A percentile compares a stretch with the other conserved stretches of the same genome.
Evolutionary conservation across 2,888 invertebrate genomes (phyloP).

Genomic region (Boloria selene): DNA sequence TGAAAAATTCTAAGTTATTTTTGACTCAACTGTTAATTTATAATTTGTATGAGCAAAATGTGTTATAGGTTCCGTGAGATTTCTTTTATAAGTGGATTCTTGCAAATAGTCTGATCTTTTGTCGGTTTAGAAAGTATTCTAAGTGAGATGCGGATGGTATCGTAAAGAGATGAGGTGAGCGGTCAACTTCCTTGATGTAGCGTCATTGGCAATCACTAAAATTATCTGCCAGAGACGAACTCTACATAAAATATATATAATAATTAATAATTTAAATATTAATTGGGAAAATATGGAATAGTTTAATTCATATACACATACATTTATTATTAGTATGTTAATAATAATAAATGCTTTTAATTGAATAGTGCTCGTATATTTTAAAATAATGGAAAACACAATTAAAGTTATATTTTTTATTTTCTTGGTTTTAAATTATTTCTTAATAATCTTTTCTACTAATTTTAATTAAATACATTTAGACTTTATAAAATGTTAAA

Average conservation of each 20-base stretch:
- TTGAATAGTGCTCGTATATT: too few relatives aligned
- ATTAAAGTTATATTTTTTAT: too few relatives aligned
- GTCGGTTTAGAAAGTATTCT: slow-evolving; percentile 48
- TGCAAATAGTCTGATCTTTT: slow-evolving; percentile 26
- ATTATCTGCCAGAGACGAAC: slow-evolving; percentile 21
- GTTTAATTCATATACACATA: too few relatives aligned
- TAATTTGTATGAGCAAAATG: slow-evolving; percentile 8
- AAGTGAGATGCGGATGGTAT: slow-evolving; percentile 47
- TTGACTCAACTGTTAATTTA: not conserved
- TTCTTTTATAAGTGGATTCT: slow-evolving; percentile 24
- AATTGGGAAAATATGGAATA: not conserved
- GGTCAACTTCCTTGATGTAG: slow-evolving; percentile 50
- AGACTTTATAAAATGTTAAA: too few relatives aligned
- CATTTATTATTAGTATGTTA: too few relatives aligned
- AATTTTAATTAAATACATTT: too few relatives aligned
- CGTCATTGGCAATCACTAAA: slow-evolving; percentile 33
- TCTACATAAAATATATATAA: not conserved
- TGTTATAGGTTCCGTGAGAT: slow-evolving; percentile 12
- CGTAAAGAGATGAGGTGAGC: slow-evolving; percentile 51
- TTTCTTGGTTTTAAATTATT: too few relatives aligned
- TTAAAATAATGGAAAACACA: too few relatives aligned
- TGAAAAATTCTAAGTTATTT: too few relatives aligned
- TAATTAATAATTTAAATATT: too few relatives aligned
- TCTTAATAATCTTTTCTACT: too few relatives aligned
- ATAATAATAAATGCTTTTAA: not conserved